Base-by-base conservation (phyloP, 2,888 invertebrate genomes). In the Tinea semifulvella region DNA sequence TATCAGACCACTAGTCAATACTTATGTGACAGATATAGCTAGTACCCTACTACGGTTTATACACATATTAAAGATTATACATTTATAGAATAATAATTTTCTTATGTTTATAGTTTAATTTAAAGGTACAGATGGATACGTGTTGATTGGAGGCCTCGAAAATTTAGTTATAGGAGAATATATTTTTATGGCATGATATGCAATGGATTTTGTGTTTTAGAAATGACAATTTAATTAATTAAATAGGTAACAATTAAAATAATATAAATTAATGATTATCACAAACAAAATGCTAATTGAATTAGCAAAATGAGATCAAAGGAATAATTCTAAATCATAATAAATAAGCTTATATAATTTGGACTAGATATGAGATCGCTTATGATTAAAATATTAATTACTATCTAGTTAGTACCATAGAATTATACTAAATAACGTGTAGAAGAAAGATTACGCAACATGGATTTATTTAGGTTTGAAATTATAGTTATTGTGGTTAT, bases 371-470 rank as follows among this genome's bases (percentile, higher is more conserved):
- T 36, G 36, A 36, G 18, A 36, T 14, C 11, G 18, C 36, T 36
- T 36, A 36, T n/a, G 18, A 36, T 17, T 36, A 36, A 36, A 35
- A 36, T 36, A 36, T 36, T 36, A 36, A 36, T 36, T 3, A 31
- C 36, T 36, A 36, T 36, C 36, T 36, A 36, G n/a, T 17, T 36
- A 36, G 36, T 17, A 36, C 16, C 36, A 36, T 36, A 36, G 18
- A 31, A 11, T 31, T 31, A 31, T 22, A 22, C 8, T 22, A 22
- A 8, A 22, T 22, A 22, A 7, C 5, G 8, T 31, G 13, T 31
- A 3, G 14, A 31, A 31, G 31, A 31, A 31, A 4, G 31, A 31
- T 31, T 13, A 31, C 14, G n/a, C n/a, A n/a, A n/a, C n/a, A n/a
- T n/a, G n/a, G n/a, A n/a, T n/a, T n/a, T n/a, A n/a, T n/a, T n/a